Percentiles rank a stretch among this genome's conserved stretches.
phyloP scores from a whole-genome alignment of 2,113 vertebrate species.

The Zapus hudsonius region DNA sequence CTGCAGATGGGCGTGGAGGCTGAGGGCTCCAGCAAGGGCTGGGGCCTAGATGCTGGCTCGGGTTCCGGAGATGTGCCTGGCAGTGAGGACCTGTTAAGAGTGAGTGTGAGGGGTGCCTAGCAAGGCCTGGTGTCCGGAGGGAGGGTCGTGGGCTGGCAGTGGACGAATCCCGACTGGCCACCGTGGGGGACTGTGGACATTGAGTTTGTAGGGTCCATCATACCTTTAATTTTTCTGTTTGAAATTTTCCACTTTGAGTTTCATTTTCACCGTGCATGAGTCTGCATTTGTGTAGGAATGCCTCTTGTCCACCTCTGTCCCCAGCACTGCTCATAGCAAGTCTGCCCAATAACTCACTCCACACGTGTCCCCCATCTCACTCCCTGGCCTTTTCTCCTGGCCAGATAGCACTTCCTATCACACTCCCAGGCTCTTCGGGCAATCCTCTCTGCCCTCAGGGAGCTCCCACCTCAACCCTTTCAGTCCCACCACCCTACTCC shows the following conservation, averaged over 20 bases:
- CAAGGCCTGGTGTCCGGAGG: fast-evolving
- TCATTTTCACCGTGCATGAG: background rate
- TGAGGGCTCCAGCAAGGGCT: slow-evolving; percentile 86
- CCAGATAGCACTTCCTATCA: background rate
- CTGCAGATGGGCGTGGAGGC: slow-evolving; percentile 86
- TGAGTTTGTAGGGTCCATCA: background rate
- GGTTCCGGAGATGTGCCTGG: slow-evolving; percentile 74
- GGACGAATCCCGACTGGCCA: background rate
- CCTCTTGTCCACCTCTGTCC: too few relatives aligned
- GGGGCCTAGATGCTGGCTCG: slow-evolving; percentile 47
- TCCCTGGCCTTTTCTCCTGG: background rate
- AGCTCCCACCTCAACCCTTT: background rate
- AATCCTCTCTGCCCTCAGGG: background rate
- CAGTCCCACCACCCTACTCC: background rate
- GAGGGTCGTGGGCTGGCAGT: fast-evolving
- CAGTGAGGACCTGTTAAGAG: slow-evolving; percentile 78
- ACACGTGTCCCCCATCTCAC: background rate
- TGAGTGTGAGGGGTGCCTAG: slow-evolving; percentile 72
- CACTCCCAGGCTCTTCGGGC: background rate
- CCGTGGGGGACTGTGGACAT: fast-evolving
- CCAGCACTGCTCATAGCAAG: too few relatives aligned
- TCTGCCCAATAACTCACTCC: background rate
- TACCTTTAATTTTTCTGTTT: background rate
- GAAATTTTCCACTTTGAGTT: background rate
- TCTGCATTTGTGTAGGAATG: background rate